Evolutionary conservation across 1,140 invertebrate species (phyloP).

Genomic region (Zaprionus africanus): DNA sequence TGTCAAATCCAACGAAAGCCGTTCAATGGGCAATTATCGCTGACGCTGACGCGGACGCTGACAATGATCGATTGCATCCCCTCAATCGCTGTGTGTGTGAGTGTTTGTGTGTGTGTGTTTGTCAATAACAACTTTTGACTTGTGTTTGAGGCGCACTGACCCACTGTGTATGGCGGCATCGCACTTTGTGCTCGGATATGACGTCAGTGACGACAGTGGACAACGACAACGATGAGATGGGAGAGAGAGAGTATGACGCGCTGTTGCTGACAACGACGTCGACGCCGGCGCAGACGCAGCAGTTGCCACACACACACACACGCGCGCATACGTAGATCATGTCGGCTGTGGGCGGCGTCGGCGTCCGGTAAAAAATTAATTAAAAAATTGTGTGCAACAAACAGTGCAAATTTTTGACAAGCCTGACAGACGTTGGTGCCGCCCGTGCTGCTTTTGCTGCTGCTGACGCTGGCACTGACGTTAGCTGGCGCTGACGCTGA

Average conservation of each 20-base stretch:
- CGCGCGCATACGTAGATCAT: constrained; percentile 30
- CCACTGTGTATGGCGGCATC: constrained; percentile 35
- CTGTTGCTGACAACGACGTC: background rate
- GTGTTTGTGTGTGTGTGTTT: background rate
- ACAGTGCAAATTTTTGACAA: constrained; percentile 58
- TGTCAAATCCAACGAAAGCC: background rate
- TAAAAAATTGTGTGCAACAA: constrained; percentile 53
- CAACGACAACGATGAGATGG: constrained; percentile 23
- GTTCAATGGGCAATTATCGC: constrained; percentile 9
- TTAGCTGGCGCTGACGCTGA: constrained; percentile 43
- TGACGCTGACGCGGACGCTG: constrained; percentile 18
- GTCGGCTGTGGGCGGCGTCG: constrained; percentile 43
- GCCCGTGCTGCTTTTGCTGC: background rate
- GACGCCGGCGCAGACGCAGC: constrained; percentile 59
- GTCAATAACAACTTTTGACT: constrained; percentile 38
- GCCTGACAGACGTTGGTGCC: constrained; percentile 5
- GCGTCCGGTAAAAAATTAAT: constrained; percentile 61
- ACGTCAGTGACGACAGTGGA: constrained; percentile 37
- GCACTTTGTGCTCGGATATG: constrained; percentile 47
- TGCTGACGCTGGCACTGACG: constrained; percentile 19
- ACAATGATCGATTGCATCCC: constrained; percentile 28
- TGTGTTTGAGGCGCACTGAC: constrained; percentile 8
- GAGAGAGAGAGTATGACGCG: constrained; percentile 22
- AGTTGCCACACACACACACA: constrained; percentile 22
- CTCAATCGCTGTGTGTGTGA: background rate